Percentiles rank a stretch among this genome's conserved stretches.
Conservation (phyloP, 2,888 invertebrate species). For the Dolichopus griseipennis region DNA sequence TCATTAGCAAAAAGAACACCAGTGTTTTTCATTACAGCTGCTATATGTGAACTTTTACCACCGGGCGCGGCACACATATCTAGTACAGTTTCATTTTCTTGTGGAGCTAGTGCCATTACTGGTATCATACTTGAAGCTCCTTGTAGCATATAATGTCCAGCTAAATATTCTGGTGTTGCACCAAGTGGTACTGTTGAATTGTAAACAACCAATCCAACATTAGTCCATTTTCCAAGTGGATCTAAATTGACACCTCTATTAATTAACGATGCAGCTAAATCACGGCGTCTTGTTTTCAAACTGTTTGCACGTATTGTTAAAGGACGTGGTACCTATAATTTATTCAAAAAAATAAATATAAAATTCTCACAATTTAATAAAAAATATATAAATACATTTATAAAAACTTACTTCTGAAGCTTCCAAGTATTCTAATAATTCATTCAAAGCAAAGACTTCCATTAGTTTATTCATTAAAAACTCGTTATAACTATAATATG, state of each 20-base stretch:
- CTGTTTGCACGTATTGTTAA: conserved; percentile 94
- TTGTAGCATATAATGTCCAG: conserved; percentile 94
- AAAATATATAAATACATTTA: no score
- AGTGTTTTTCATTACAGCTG: conserved; percentile 96
- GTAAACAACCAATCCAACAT: conserved; percentile 93
- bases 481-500: conserved; percentile 94
- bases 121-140: conserved; percentile 95
- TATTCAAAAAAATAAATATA: no score
- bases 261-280: conserved; percentile 89
- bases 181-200: conserved; percentile 94
- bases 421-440: conserved; percentile 89
- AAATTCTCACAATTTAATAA: neutral
- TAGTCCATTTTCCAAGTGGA: conserved; percentile 97
- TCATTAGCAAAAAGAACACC: conserved; percentile 96
- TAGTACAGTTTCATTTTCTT: conserved; percentile 86
- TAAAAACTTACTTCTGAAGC: conserved; percentile 78
- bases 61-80: conserved; percentile 99
- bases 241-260: conserved; percentile 96
- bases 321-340: conserved; percentile 62
- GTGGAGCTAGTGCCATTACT: conserved; percentile 95
- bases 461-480: conserved; percentile 88
- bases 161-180: conserved; percentile 97
- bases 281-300: conserved; percentile 82
- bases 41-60: conserved; percentile 96
- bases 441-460: conserved; percentile 77